A percentile compares a stretch with the other conserved stretches of the same genome.
phyloP scores from a whole-genome alignment of 35 echinoderm and acorn worm genomes.

The Ptychodera flava region DNA sequence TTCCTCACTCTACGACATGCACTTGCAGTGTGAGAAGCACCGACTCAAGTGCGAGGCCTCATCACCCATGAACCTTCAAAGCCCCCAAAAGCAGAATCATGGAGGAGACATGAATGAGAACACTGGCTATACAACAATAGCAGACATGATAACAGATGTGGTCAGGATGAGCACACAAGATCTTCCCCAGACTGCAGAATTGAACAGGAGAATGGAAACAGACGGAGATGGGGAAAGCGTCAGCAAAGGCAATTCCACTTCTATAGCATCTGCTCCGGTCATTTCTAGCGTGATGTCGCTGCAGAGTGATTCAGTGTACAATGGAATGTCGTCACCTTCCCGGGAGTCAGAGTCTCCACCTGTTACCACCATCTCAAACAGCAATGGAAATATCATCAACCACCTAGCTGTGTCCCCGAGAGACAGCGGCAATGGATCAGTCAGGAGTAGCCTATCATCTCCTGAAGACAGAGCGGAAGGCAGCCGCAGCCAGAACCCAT shows the following conservation, averaged over 20 bases:
- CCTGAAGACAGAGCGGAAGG: neutral
- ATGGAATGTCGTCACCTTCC: slow-evolving; percentile 10
- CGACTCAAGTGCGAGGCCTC: neutral
- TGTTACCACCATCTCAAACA: neutral
- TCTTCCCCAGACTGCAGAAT: neutral
- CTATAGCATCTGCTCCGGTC: neutral
- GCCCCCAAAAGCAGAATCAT: neutral
- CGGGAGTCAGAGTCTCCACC: slow-evolving; percentile 1
- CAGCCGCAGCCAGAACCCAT: neutral
- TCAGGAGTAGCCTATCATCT: neutral
- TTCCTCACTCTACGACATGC: slow-evolving; percentile 47
- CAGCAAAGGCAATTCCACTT: neutral
- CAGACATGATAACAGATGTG: neutral
- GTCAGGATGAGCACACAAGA: neutral
- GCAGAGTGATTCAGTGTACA: neutral
- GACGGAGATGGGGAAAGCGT: neutral
- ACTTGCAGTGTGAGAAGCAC: slow-evolving; percentile 47
- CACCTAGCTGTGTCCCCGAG: slow-evolving; percentile 5
- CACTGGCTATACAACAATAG: neutral
- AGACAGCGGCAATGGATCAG: slow-evolving; percentile 16
- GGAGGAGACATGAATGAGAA: neutral
- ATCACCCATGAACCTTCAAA: neutral
- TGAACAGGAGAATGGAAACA: neutral
- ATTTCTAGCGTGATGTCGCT: slow-evolving; percentile 28
- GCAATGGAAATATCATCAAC: slow-evolving; percentile 10